phyloP scores from a whole-genome alignment of 2,113 vertebrate genomes.

The Oostethus manadensis region DNA sequence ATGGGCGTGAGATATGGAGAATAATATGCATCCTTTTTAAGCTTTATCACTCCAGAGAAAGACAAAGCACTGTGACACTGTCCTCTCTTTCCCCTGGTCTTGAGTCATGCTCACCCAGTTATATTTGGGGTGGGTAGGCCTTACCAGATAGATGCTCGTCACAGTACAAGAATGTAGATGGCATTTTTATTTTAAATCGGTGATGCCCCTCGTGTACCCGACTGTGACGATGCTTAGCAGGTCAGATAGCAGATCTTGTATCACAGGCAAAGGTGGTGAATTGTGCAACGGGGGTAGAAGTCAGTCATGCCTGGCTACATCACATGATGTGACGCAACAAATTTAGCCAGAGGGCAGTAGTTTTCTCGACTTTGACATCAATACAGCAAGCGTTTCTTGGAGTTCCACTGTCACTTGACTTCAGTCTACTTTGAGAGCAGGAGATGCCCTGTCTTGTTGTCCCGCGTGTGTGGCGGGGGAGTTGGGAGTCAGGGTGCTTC shows the following conservation, averaged over 20 bases:
- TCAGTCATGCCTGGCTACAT: slow-evolving; percentile 36
- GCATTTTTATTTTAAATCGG: slow-evolving; percentile 13
- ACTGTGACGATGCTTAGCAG: slow-evolving; percentile 53
- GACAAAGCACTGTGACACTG: slow-evolving; percentile 2
- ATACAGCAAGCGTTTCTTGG: slow-evolving; percentile 38
- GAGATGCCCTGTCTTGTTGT: slow-evolving; percentile 48
- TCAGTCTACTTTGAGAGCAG: slow-evolving; percentile 59
- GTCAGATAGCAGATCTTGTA: slow-evolving; percentile 61
- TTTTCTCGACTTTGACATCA: slow-evolving; percentile 53
- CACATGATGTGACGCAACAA: slow-evolving; percentile 54
- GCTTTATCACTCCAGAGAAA: slow-evolving; percentile 10
- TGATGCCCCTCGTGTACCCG: slow-evolving; percentile 29
- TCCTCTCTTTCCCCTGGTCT: slow-evolving; percentile 10
- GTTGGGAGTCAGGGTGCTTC: background rate
- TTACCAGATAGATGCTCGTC: slow-evolving; percentile 28
- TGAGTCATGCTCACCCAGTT: slow-evolving; percentile 37
- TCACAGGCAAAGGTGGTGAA: slow-evolving; percentile 35
- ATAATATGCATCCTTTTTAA: background rate
- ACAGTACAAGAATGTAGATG: slow-evolving; percentile 36
- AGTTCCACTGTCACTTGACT: slow-evolving; percentile 73
- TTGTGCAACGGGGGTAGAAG: slow-evolving; percentile 6
- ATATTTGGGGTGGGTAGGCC: slow-evolving; percentile 15
- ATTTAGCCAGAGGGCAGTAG: slow-evolving; percentile 39
- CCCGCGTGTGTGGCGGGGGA: slow-evolving; percentile 5
- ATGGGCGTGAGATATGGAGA: no score